phyloP scores from a whole-genome alignment of 2,888 invertebrate species.

The Platycheirus rosarum region DNA sequence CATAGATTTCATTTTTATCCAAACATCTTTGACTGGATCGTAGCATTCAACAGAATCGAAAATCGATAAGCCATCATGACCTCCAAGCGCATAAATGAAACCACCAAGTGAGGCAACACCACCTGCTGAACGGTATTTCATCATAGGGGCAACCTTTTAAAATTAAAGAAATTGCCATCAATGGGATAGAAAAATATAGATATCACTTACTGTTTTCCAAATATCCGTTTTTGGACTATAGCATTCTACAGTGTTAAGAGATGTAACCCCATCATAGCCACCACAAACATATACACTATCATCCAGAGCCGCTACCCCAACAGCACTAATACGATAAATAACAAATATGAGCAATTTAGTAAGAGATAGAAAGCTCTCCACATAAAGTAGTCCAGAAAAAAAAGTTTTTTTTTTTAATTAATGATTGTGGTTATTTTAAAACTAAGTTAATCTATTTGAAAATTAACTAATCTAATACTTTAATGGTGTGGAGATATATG shows the following conservation, averaged over 20 bases:
- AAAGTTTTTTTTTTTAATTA: too few relatives aligned
- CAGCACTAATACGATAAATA: conserved; percentile 84
- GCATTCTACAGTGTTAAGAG: conserved; percentile 90
- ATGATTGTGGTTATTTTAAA: too few relatives aligned
- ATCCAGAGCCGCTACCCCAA: conserved; percentile 91
- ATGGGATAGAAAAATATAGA: too few relatives aligned
- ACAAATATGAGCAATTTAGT: too few relatives aligned
- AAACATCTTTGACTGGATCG: conserved; percentile 88
- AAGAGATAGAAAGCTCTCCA: too few relatives aligned
- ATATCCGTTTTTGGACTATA: conserved; percentile 89
- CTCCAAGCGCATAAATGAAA: conserved; percentile 91
- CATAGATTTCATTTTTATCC: conserved; percentile 91
- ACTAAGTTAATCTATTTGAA: too few relatives aligned
- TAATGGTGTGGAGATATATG: too few relatives aligned
- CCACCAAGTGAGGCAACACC: conserved; percentile 87
- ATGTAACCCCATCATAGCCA: conserved; percentile 93
- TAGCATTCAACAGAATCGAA: conserved; percentile 93
- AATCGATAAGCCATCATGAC: conserved; percentile 94
- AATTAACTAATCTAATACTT: too few relatives aligned
- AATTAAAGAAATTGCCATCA: background rate
- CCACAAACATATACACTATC: conserved; percentile 92
- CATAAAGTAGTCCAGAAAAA: too few relatives aligned
- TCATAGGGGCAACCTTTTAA: conserved; percentile 82
- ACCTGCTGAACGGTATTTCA: conserved; percentile 86
- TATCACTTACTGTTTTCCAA: conserved; percentile 87